phyloP scores from a whole-genome alignment of 2,113 vertebrate genomes.

The Mormyrus iriodes region DNA sequence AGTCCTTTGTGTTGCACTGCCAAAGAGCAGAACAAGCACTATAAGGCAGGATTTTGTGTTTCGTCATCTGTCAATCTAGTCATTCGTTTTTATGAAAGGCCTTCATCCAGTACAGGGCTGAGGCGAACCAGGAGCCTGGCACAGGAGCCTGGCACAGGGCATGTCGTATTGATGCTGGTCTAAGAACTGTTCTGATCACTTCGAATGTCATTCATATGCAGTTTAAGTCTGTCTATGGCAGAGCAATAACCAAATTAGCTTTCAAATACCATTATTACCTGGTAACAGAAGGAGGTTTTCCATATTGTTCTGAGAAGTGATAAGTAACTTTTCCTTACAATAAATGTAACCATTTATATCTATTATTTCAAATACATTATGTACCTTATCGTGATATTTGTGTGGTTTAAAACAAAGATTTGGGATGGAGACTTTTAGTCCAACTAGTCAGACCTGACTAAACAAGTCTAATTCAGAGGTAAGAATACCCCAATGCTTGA shows the following conservation, averaged over 20 bases:
- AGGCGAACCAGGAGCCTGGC: too few relatives aligned
- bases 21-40: too few relatives aligned
- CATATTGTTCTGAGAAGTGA: not conserved
- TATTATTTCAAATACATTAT: slow-evolving; percentile 5
- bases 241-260: not conserved
- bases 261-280: not conserved
- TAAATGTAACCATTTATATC: not conserved
- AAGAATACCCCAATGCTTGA: not conserved
- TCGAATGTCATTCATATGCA: not conserved
- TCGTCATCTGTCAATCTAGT: too few relatives aligned
- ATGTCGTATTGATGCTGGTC: not conserved
- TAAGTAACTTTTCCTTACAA: not conserved
- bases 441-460: not conserved
- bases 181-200: not conserved
- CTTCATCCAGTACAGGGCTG: too few relatives aligned
- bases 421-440: not conserved
- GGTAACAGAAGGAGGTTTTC: not conserved
- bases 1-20: too few relatives aligned
- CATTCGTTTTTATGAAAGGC: too few relatives aligned
- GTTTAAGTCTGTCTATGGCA: not conserved
- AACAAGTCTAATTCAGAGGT: not conserved
- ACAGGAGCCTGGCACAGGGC: not conserved
- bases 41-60: too few relatives aligned
- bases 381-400: not conserved
- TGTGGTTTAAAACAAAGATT: not conserved